Conservation (phyloP, 1,140 invertebrate genomes). For the Lutraria rhynchaena region DNA sequence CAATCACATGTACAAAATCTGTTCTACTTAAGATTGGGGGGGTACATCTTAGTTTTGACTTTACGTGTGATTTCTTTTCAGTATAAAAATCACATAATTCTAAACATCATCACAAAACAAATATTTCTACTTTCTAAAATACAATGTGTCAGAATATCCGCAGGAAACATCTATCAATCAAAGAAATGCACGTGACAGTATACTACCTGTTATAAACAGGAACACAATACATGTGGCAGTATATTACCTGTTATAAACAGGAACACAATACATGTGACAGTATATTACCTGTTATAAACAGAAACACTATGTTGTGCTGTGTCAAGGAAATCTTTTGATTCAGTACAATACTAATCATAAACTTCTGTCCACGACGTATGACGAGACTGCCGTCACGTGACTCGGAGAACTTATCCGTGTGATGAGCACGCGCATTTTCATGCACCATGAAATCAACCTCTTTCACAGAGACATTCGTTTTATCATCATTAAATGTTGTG, state of each 20-base stretch:
- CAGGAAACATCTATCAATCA: not conserved
- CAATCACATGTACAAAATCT: no score
- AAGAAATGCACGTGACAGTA: not conserved
- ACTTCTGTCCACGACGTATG: conserved; percentile 51
- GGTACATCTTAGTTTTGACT: no score
- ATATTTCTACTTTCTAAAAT: not conserved
- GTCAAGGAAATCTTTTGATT: conserved; percentile 27
- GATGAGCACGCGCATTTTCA: conserved; percentile 62
- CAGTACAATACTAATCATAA: conserved; percentile 30
- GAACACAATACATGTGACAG: not conserved
- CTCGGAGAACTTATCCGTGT: conserved; percentile 46
- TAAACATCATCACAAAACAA: not conserved
- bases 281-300: conserved; percentile 42
- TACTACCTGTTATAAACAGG: not conserved
- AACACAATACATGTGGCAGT: not conserved
- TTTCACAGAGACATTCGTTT: conserved; percentile 53
- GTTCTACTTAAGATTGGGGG: no score
- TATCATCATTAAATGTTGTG: not conserved
- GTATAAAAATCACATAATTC: not conserved
- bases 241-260: not conserved
- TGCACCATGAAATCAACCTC: conserved; percentile 60
- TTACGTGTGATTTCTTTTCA: no score
- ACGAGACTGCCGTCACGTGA: conserved; percentile 27
- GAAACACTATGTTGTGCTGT: conserved; percentile 28
- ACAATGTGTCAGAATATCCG: not conserved